phyloP scores from a whole-genome alignment of 2,888 invertebrate species.

The Copidosoma aretas region DNA sequence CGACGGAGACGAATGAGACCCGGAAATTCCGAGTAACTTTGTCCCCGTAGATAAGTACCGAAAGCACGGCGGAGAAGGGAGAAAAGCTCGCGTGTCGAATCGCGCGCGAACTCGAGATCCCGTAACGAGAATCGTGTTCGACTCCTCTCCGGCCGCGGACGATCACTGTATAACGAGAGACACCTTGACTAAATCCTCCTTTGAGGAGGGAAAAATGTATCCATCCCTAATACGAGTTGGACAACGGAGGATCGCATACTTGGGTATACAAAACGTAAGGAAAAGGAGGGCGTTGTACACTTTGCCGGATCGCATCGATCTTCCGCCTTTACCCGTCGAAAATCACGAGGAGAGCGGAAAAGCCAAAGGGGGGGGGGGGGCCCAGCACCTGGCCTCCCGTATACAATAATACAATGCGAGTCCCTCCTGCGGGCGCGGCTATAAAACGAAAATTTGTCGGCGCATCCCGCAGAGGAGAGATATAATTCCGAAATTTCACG shows the following conservation, averaged over 20 bases:
- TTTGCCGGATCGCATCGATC: background rate
- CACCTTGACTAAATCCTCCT: background rate
- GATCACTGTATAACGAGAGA: no score
- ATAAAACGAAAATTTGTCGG: slow-evolving; percentile 60
- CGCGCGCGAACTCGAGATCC: background rate
- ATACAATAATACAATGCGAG: no score
- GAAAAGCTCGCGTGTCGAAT: no score
- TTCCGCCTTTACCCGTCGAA: background rate
- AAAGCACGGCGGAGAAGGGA: no score
- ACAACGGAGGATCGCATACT: background rate
- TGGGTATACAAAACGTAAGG: no score
- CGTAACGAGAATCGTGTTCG: background rate
- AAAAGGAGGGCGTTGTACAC: background rate
- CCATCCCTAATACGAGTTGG: background rate
- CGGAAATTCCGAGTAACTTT: no score
- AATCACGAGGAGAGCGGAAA: slow-evolving; percentile 1
- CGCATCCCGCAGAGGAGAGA: slow-evolving; percentile 47
- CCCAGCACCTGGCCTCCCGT: background rate
- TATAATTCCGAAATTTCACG: slow-evolving; percentile 59
- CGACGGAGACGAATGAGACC: no score
- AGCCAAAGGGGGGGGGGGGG: no score
- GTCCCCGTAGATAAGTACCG: no score
- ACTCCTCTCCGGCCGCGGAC: background rate
- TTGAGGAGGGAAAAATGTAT: background rate
- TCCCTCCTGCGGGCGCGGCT: slow-evolving; percentile 48